Evolutionary conservation across 2,113 vertebrate genomes (phyloP), one percentile per base, ranked within the genome.

Genomic region (Gambusia affinis): DNA sequence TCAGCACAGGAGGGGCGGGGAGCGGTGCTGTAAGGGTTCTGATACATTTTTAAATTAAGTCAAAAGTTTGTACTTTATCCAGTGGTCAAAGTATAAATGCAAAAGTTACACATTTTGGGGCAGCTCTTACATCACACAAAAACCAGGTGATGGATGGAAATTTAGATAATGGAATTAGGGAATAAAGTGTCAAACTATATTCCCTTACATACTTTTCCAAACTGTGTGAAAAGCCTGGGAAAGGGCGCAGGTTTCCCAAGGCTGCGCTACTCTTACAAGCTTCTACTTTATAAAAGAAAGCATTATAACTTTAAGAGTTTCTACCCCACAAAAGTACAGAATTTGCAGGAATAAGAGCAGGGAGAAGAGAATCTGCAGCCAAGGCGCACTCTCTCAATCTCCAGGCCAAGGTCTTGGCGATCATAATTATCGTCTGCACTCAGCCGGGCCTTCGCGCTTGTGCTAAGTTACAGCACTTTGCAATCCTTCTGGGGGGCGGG

Each of bases 381-480:
- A 90, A 91, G 79, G 83, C 84, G 84, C 76, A 77, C 86, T 82
- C 81, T 86, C 87, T 69, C 74, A 27, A 37, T 76, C 84, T 72
- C 63, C n/a, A 72, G 51, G 87, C 90, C 88, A 89, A 91, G 91
- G 88, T 79, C 87, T 90, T 31, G 10, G 82, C 72, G 80, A 90
- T 92, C 92, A 92, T 91, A 83, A 90, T 90, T 87, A 92, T 81
- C 75, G 85, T 87, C 90, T 92, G 89, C 82, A 57, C 86, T 84
- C 83, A 76, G 83, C 75, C 86, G 71, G 86, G 67, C 86, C 47
- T 31, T 64, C 82, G 85, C 75, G 88, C 85, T 79, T 82, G 85
- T 80, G 89, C 85, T 81, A 87, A 90, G 81, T 91, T 89, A 80
- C 88, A 88, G 85, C 69, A 75, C 92, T 92, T 92, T 79, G 64